Evolutionary conservation across 2,888 invertebrate species (phyloP).

Genomic region (Polietes domitor): DNA sequence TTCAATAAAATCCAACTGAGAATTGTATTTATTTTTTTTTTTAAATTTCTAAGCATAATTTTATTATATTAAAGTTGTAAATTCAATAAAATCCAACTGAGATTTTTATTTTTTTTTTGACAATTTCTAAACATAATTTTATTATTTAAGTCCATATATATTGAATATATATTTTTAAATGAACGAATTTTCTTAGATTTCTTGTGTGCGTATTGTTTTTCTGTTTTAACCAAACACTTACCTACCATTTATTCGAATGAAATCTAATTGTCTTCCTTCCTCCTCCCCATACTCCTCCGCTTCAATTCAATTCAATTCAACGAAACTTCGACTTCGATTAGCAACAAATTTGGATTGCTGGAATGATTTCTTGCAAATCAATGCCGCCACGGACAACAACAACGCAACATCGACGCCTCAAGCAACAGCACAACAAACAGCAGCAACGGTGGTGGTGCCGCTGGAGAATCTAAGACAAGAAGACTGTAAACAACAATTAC

Average conservation of each 20-base stretch:
- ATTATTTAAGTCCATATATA: no score
- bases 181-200: constrained; percentile 64
- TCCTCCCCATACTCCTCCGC: not conserved
- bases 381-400: constrained; percentile 71
- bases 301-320: no score
- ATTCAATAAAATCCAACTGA: no score
- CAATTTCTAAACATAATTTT: not conserved
- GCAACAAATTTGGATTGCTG: constrained; percentile 79
- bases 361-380: constrained; percentile 78
- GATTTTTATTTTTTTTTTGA: no score
- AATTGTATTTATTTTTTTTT: no score
- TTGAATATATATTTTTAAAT: not conserved
- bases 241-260: not conserved
- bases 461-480: constrained; percentile 66
- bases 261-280: not conserved
- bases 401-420: constrained; percentile 52
- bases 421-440: constrained; percentile 65
- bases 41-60: no score
- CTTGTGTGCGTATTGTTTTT: constrained; percentile 36
- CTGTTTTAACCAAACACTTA: not conserved
- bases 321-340: constrained; percentile 58
- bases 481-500: constrained; percentile 70
- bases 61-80: no score
- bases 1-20: no score
- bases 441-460: constrained; percentile 64